A percentile compares a stretch with the other conserved stretches of the same genome.
These are phyloP conservation scores for Pteromalus puparum DNA, from an alignment of 1,140 invertebrate species.

Conservation along the genomic window DNA sequence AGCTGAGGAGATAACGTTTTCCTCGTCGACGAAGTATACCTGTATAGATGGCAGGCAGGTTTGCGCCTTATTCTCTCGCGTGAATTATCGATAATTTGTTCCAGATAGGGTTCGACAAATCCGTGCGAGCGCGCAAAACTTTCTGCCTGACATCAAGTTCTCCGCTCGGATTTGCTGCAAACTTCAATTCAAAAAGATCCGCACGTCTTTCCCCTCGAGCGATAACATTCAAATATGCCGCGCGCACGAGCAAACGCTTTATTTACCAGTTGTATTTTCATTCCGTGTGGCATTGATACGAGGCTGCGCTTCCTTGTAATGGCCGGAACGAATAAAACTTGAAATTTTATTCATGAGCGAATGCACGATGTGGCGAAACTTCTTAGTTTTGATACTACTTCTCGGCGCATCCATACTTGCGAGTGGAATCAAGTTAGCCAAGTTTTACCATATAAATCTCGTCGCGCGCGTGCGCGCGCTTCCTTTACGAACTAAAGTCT, in stretches of 20 bases:
- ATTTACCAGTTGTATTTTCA: background rate
- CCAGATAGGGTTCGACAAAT: background rate
- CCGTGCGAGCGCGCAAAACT: background rate
- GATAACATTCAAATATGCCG: background rate
- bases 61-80: no score
- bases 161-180: no score
- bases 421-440: constrained; percentile 19
- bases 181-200: background rate
- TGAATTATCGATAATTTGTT: background rate
- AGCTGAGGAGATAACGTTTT: background rate
- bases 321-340: constrained; percentile 13
- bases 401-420: background rate
- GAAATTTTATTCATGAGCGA: constrained; percentile 20
- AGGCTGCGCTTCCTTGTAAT: background rate
- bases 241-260: background rate
- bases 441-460: constrained; percentile 11
- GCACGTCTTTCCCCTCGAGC: background rate
- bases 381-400: background rate
- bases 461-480: no score
- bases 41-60: background rate
- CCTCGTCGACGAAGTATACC: no score
- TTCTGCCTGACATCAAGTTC: background rate
- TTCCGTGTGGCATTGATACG: background rate
- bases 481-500: background rate
- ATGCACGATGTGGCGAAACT: background rate